Evolutionary conservation across 2,888 invertebrate species (phyloP), one percentile per base, ranked within the genome.

Genomic region (Melinaea marsaeus): DNA sequence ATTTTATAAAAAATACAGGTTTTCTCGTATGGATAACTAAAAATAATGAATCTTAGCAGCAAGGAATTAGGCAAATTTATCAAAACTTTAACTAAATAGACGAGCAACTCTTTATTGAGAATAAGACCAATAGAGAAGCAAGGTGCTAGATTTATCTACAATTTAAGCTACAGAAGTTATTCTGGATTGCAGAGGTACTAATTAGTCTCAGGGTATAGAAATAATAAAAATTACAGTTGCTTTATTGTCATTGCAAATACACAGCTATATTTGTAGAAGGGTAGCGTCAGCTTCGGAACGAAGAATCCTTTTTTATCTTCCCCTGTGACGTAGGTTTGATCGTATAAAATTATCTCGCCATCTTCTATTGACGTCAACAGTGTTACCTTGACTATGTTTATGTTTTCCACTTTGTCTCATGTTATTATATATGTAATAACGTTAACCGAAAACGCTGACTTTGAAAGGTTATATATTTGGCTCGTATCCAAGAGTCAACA

Each of bases 201-300:
- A 22, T 22, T 22, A 22, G 46, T 46, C 4, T 46, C 11, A n/a
- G 46, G 3, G 46, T 9, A 46, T 11, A 46, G 13, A 4, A 46
- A 46, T n/a, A 46, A 4, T n/a, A 46, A 13, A n/a, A n/a, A 46
- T n/a, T 46, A n/a, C 46, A n/a, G 46, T 9, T 11, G 46, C 11
- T 46, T 46, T 46, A n/a, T 46, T n/a, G 11, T 2, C 32, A 32
- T 51, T 51, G 51, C 32, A 51, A 51, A 32, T 51, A 51, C 32
- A 51, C 22, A 51, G 51, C 22, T 51, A 51, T 51, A 51, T 51
- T 51, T 51, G 51, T 51, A 22, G 22, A 22, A 22, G 22, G 22
- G 22, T 46, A 46, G 46, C n/a, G 51, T 51, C 51, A 4, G 32
- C 51, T 51, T 51, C 48, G 32, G 9, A 51, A 11, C 51, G 32